Base-by-base conservation (phyloP, 92 coral and sea anemone genomes). In the Phymanthus crucifer region DNA sequence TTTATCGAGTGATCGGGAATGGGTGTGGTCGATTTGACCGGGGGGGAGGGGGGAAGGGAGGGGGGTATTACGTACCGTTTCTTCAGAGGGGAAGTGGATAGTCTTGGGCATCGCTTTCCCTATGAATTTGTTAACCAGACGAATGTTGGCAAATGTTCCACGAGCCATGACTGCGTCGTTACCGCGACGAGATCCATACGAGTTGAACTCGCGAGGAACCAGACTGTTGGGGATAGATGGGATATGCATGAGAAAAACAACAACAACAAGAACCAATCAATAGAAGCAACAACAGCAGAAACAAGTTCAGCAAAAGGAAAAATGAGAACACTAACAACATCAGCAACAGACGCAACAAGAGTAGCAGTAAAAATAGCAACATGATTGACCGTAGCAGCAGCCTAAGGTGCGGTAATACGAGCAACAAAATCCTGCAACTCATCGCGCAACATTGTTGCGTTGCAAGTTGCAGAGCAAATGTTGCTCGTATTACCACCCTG, bases 171-270 rank as follows among this genome's bases (percentile, higher is more conserved):
- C 94, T 35, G 97, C 98, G 65, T 95, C 99, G 45, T 95, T 95
- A 66, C 99, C 99, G 70, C 99, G 94, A 31, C 99, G 99, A 17
- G 99, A 95, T n/a, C 99, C 99, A 71, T 95, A 95, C 7, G 99
- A 95, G 77, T 95, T 95, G 83, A 95, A 95, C 84, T 95, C 91
- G 14, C 99, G 95, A 24, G 99, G 97, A n/a, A 89, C 90, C 27
- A 95, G 94, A 57, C 99, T 95, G 87, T 37, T 54, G 18, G 14
- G 48, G 65, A 46, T 40, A 71, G 12, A 23, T 40, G 27, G 10
- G 3, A 27, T 26, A 27, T 27, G 34, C 24, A 50, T 21, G n/a
- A 50, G 21, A 50, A 16, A 4, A 50, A 3, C 19, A 48, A 4
- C 57, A 50, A 50, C 57, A 50, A 50, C 18, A 50, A 11, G n/a